Evolutionary conservation across 2,113 vertebrate genomes (phyloP), one percentile per base, ranked within the genome.

Genomic region (Illadopsis cleaveri): DNA sequence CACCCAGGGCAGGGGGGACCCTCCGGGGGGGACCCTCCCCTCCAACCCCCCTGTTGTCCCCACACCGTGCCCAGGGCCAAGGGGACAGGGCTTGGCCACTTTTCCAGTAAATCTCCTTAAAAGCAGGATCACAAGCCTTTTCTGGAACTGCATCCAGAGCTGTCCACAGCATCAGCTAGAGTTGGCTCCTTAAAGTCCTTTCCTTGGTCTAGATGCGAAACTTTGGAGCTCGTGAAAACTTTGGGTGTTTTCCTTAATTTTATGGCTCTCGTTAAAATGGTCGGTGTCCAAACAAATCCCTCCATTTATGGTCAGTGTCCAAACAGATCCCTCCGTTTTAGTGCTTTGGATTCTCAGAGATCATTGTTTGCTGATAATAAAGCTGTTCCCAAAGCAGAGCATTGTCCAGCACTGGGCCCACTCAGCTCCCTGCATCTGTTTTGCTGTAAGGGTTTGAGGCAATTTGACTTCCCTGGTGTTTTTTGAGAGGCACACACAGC

Each of bases 31-130:
- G 14, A 62, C 22, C 20, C 18, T 77, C 35, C 4, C 0, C 35
- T 24, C 54, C 17, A 0, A 56, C 3, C 18, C 28, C 62, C 76
- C 33, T 5, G 0, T 62, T 9, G 0, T 10, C 8, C 37, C 37
- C 10, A 3, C 10, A 4, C 37, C 3, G 5, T 28, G 13, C 45
- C 15, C 21, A 1, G 1, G 48, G 64, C 47, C 16, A 3, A 65
- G 45, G 28, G 45, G 25, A 53, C 45, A 38, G 42, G n/a, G 37
- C 18, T 54, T 35, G 38, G 17, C 53, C 76, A 4, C 8, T 88
- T 68, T 94, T 68, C 90, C 92, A 64, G 70, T 56, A 76, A 79
- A 6, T 57, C 35, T 28, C 81, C 90, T 71, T 48, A 75, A 75
- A 94, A 93, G 73, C 1, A 19, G 14, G 33, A 42, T 73, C 77